These are phyloP conservation scores for Gymnothorax javanicus DNA, from an alignment of 2,797 vertebrate species.

Conservation along the genomic window DNA sequence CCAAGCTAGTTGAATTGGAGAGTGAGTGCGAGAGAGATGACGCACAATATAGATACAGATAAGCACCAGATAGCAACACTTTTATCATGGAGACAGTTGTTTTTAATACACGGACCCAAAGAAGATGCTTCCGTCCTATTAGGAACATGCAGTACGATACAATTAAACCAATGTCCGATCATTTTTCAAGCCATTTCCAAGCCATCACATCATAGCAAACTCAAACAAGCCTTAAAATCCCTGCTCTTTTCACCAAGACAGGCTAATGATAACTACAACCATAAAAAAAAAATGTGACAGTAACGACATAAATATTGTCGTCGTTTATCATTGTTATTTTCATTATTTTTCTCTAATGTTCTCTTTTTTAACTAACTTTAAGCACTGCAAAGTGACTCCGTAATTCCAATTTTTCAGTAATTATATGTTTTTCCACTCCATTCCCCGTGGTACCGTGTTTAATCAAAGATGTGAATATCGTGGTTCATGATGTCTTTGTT, in stretches of 20 bases:
- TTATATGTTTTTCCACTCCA: not conserved
- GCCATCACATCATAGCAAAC: not conserved
- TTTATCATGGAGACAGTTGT: not conserved
- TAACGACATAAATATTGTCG: not conserved
- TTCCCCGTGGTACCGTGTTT: not conserved
- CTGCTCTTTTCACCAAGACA: not conserved
- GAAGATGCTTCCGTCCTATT: not conserved
- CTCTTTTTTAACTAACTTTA: not conserved
- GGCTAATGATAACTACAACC: not conserved
- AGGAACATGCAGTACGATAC: not conserved
- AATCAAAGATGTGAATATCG: not conserved
- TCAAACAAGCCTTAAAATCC: not conserved
- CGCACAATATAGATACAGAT: not conserved
- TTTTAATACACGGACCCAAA: not conserved
- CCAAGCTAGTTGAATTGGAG: not conserved
- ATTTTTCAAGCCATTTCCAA: not conserved
- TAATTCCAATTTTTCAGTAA: not conserved
- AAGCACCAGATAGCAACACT: not conserved
- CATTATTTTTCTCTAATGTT: not conserved
- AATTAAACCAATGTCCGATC: not conserved
- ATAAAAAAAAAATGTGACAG: not conserved
- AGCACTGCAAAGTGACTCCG: not conserved
- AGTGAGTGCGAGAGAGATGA: constrained; percentile 13
- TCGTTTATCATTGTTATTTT: not conserved
- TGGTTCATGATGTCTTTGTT: not conserved